Percentiles rank a stretch among this genome's conserved stretches.
Conservation (phyloP, 1,140 invertebrate species). For the Heliconius congener region DNA sequence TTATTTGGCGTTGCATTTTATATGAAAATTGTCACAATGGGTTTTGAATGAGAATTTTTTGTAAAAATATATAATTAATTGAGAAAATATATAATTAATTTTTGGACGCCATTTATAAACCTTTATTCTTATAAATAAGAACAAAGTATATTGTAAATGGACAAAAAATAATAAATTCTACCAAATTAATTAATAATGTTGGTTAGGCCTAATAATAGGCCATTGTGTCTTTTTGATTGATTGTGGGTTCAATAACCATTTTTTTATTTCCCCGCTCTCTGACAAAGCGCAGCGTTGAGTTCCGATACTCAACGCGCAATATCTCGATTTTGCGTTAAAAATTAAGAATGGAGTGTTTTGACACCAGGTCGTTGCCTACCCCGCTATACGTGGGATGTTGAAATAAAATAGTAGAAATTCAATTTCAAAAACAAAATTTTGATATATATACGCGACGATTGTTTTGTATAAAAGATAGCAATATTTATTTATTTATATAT, state of each 20-base stretch:
- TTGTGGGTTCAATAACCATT: too few species aligned
- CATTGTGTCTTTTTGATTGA: too few species aligned
- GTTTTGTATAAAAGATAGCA: slow-evolving; percentile 62
- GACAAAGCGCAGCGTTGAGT: too few species aligned
- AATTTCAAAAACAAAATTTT: slow-evolving; percentile 20
- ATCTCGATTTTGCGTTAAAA: too few species aligned
- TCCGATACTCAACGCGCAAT: too few species aligned
- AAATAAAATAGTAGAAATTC: background rate
- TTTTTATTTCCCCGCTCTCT: too few species aligned
- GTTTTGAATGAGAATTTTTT: background rate
- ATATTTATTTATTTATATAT: slow-evolving; percentile 70
- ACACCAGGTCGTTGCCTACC: too few species aligned
- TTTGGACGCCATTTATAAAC: background rate
- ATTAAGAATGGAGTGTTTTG: too few species aligned
- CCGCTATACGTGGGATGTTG: too few species aligned
- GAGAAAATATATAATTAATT: background rate
- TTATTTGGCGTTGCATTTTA: background rate
- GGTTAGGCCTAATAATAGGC: too few species aligned
- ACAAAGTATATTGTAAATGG: slow-evolving; percentile 4
- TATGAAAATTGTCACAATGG: background rate
- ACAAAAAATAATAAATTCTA: background rate
- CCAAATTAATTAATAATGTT: background rate
- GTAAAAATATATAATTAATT: background rate
- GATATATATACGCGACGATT: slow-evolving; percentile 46
- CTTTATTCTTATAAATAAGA: slow-evolving; percentile 9